Evolutionary conservation across 2,113 vertebrate species (phyloP), one percentile per base, ranked within the genome.

Genomic region (Chunga burmeisteri): DNA sequence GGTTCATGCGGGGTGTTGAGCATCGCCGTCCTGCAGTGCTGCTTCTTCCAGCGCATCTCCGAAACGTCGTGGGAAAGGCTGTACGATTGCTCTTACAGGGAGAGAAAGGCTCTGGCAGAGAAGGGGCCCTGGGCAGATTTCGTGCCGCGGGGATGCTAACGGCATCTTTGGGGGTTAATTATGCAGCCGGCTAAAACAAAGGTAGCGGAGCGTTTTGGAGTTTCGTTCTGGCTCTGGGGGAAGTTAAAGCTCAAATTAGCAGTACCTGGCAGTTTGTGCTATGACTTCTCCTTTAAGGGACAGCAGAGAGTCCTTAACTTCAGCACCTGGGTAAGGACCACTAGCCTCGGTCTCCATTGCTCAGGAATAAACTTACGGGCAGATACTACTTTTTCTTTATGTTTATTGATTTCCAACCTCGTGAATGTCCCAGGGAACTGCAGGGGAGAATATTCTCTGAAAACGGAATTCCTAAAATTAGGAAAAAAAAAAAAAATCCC

Each of bases 271-370:
- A 0, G n/a, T 74, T 50, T 14, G 30, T 8, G 19, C 46, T 13
- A 0, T n/a, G 87, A 3, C 25, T 89, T 65, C 55, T 46, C 52
- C 63, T 68, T 38, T 27, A 61, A 91, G 90, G 92, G 87, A 14
- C 65, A 42, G 91, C 53, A 82, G 83, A 77, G 91, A 94, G 92
- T 88, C 82, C 29, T 56, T 81, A 20, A 36, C 62, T 90, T 78
- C 77, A 50, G 44, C 50, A 34, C 66, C 61, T 55, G 34, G 25
- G 0, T 17, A 27, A 53, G 58, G 70, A 29, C 56, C 65, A 0
- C 29, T 13, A 9, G 58, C 40, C 55, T 38, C 68, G 2, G 2
- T 6, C 78, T 66, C 50, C 50, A 5, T 36, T 5, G 12, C 81
- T 72, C 62, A 6, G 70, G 40, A 55, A 13, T 32, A 55, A 84